Evolutionary conservation across 2,888 invertebrate species (phyloP), one percentile per base, ranked within the genome.

Genomic region (Drosophila percnosoma): DNA sequence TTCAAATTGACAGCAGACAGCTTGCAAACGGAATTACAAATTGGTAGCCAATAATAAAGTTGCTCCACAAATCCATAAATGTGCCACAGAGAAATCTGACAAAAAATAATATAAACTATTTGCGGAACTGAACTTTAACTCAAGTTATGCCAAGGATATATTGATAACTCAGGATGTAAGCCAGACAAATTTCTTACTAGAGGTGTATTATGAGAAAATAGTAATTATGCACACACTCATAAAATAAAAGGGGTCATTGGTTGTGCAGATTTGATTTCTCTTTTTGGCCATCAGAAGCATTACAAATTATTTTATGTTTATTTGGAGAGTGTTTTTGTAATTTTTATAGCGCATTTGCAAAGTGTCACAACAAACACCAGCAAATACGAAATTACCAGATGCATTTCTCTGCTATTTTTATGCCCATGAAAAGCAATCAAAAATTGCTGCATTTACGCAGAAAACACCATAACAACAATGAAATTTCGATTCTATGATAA

Each of bases 11-110:
- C 68, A 64, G 24, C 55, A 36, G 24, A 21, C 40, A 31, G 36
- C 13, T 45, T n/a, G 45, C 34, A 49, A 34, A 15, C 21, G 31
- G 27, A 54, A 53, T 24, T 45, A 53, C 62, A 66, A 73, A 63
- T 51, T 40, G 40, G 54, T 36, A 38, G 11, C 29, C 21, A 27
- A 52, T 60, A 57, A 75, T 61, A 49, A 77, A 67, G 54, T 68
- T 40, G 53, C 68, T n/a, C 15, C 15, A n/a, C 58, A 27, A 70
- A 70, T 70, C 69, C 45, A 73, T 73, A 73, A n/a, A 21, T 29
- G 11, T 15, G 45, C 45, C 4, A 24, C 15, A 24, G 2, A 52
- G 5, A 27, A 49, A 49, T 18, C 21, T 45, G 21, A 24, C 15
- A 13, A 1, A 3, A 18, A 27, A 13, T 7, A 38, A 55, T 31